Evolutionary conservation across 1,140 invertebrate genomes (phyloP), one percentile per base, ranked within the genome.

Genomic region (Ctenoplectra terminalis): DNA sequence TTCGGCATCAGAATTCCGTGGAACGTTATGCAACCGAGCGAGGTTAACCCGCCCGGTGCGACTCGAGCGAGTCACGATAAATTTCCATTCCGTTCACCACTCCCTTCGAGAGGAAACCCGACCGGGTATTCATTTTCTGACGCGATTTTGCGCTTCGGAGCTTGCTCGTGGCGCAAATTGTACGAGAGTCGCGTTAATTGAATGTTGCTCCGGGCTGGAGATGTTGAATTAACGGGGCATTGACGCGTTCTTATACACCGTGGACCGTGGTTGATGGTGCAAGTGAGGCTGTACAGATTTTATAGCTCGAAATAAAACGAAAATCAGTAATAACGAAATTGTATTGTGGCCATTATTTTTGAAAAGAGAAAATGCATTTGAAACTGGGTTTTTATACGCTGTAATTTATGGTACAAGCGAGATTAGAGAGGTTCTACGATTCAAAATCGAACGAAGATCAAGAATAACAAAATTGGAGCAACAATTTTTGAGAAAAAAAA

Each of bases 31-130:
- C 86, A 88, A 88, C 70, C 26, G 50, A 52, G 26, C 20, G 63
- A 73, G 52, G 63, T 64, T 54, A 58, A 69, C 34, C 61, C 34
- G n/a, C 20, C 29, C 69, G 66, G 81, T 67, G 70, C 60, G 66
- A 73, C 69, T 74, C 52, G 71, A 83, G 69, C 83, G 48, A 87
- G 85, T 74, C 70, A 61, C 86, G 81, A 89, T 90, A 89, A 90
- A 90, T 90, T 89, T 85, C 83, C 85, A 89, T 88, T 88, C 84
- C 86, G 70, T 89, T 78, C 84, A 85, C 88, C 89, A 89, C 88
- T 90, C 86, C 87, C 87, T 78, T 77, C 72, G 83, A 61, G 56
- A 80, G 86, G 88, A 89, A 89, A 90, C 83, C 79, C 82, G 61
- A 40, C 50, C 61, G 54, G 31, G 77, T 87, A 89, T 86, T 89